A percentile compares a stretch with the other conserved stretches of the same genome.
phyloP scores from a whole-genome alignment of 2,888 invertebrate genomes.

The Hartigia nigra region DNA sequence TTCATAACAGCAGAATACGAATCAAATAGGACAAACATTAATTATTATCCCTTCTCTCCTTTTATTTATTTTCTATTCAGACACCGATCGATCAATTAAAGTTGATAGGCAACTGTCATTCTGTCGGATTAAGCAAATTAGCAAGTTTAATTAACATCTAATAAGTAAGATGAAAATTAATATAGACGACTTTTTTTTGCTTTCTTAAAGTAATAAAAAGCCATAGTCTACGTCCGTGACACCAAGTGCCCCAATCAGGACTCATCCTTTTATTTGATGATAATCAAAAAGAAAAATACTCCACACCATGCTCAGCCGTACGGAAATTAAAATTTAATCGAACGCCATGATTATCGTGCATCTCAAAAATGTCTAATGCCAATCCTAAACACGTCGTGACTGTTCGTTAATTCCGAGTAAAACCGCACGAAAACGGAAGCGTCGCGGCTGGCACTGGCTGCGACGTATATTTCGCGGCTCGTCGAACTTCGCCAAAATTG shows the following conservation, averaged over 20 bases:
- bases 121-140: neutral
- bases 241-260: neutral
- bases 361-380: too few relatives aligned
- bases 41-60: neutral
- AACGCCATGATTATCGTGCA: rapidly evolving
- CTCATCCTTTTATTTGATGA: too few relatives aligned
- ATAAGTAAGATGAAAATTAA: neutral
- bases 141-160: neutral
- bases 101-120: neutral
- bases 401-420: neutral
- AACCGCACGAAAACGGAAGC: neutral
- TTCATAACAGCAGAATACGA: too few relatives aligned
- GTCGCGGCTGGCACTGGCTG: neutral
- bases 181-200: too few relatives aligned
- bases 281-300: neutral
- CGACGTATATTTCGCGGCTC: neutral
- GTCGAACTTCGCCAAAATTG: neutral
- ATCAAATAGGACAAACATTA: too few relatives aligned
- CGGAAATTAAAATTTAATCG: neutral
- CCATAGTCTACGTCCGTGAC: too few relatives aligned
- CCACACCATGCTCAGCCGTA: neutral
- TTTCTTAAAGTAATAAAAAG: neutral
- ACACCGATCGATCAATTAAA: neutral
- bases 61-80: neutral
- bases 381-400: neutral